Conservation (phyloP, 2,797 vertebrate genomes). For the Coendou prehensilis region DNA sequence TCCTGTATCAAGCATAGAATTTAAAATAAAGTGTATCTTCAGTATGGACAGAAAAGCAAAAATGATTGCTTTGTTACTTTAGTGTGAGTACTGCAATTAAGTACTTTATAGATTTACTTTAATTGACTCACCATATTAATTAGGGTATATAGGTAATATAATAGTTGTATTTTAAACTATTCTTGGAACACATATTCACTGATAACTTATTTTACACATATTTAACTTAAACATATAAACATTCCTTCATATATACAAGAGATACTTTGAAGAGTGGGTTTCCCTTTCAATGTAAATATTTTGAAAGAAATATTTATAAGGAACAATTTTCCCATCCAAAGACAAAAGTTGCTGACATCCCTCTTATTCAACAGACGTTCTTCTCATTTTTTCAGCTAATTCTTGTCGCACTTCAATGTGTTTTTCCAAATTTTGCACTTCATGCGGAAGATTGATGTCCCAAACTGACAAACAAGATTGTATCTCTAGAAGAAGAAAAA, state of each 20-base stretch:
- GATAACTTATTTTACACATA: conserved; percentile 72
- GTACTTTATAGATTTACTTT: conserved; percentile 46
- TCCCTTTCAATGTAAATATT: conserved; percentile 72
- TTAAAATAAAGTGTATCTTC: conserved; percentile 61
- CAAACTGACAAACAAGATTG: conserved; percentile 94
- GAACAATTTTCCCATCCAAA: background rate
- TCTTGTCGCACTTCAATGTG: conserved; percentile 94
- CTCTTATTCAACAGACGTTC: conserved; percentile 89
- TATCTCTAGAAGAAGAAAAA: conserved; percentile 89
- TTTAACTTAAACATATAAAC: conserved; percentile 78
- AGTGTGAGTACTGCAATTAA: background rate
- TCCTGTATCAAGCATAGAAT: background rate
- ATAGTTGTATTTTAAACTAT: conserved; percentile 69
- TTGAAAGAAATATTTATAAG: conserved; percentile 67
- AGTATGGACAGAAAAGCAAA: conserved; percentile 41
- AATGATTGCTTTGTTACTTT: background rate
- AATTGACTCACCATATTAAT: conserved; percentile 70
- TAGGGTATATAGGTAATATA: conserved; percentile 50
- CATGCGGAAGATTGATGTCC: conserved; percentile 93
- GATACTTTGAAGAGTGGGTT: conserved; percentile 33
- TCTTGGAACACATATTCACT: conserved; percentile 57
- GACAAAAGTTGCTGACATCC: background rate
- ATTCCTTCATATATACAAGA: conserved; percentile 80
- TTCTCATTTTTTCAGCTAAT: conserved; percentile 93
- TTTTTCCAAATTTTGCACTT: conserved; percentile 95